Conservation (phyloP, 2,797 vertebrate genomes). For the Chiroxiphia lanceolata region DNA sequence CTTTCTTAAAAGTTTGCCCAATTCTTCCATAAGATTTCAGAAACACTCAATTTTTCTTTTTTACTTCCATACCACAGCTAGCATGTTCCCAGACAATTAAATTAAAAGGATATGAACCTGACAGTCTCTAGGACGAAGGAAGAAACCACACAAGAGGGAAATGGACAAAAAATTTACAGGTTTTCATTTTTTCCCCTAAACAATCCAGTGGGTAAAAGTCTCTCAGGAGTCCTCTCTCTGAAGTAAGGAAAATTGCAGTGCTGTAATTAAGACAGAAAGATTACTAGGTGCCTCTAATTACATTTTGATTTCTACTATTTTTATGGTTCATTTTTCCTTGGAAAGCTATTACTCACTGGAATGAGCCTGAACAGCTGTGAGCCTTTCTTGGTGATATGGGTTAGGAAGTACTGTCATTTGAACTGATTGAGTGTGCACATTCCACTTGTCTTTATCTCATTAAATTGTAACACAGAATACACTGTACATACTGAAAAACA, state of each 20-base stretch:
- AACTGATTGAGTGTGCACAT: not conserved
- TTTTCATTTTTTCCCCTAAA: not conserved
- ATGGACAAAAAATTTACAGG: not conserved
- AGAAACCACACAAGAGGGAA: not conserved
- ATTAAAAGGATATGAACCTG: not conserved
- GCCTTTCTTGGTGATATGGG: not conserved
- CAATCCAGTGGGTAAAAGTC: not conserved
- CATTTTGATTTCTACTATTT: constrained; percentile 21
- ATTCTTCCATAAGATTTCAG: not conserved
- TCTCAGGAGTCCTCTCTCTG: not conserved
- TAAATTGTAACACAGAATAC: not conserved
- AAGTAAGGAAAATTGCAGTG: not conserved
- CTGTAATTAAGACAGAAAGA: not conserved
- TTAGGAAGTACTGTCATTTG: constrained; percentile 4
- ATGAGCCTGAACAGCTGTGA: constrained; percentile 29
- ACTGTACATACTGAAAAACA: not conserved
- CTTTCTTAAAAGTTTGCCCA: not conserved
- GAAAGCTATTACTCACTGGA: constrained; percentile 1
- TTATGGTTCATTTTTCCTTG: constrained; percentile 31
- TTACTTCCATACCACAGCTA: not conserved
- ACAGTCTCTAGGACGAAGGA: not conserved
- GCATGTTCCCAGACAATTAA: not conserved
- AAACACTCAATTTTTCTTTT: not conserved
- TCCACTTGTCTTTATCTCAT: constrained; percentile 16
- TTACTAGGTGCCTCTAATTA: not conserved